phyloP scores from a whole-genome alignment of 2,888 invertebrate genomes.

The Oscheius sp. region DNA sequence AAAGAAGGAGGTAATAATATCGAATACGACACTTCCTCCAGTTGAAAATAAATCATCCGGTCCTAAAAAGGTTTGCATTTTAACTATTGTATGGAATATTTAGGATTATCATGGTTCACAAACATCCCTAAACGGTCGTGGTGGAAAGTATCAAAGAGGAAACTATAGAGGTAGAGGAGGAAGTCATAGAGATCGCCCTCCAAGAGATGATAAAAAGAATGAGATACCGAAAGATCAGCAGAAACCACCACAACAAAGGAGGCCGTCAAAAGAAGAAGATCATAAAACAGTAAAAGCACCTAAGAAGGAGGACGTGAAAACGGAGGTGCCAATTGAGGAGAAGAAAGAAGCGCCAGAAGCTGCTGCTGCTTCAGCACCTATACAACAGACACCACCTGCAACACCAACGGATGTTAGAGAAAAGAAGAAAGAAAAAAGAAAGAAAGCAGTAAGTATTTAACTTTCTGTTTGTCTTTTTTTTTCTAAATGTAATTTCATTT shows the following conservation, averaged over 20 bases:
- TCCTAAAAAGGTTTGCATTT: neutral
- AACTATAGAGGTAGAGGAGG: neutral
- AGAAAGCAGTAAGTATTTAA: conserved; percentile 1
- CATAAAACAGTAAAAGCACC: neutral
- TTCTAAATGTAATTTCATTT: neutral
- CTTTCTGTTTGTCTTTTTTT: neutral
- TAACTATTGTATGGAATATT: neutral
- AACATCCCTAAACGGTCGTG: conserved; percentile 14
- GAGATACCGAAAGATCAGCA: conserved; percentile 2
- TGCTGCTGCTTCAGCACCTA: neutral
- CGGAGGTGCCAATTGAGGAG: neutral
- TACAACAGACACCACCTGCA: too few relatives aligned
- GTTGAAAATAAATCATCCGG: too few relatives aligned
- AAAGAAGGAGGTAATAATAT: too few relatives aligned
- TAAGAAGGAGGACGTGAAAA: neutral
- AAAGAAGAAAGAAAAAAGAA: conserved; percentile 22
- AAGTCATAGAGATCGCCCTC: neutral
- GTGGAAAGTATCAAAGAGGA: neutral
- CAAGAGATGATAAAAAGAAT: neutral
- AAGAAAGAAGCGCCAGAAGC: too few relatives aligned
- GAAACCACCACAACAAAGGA: neutral
- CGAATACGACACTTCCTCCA: neutral
- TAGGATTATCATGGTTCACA: conserved; percentile 28
- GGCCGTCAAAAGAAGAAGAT: neutral
- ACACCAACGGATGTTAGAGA: neutral